Evolutionary conservation across 2,797 vertebrate genomes (phyloP), one percentile per base, ranked within the genome.

Genomic region (Distichodus sexfasciatus): DNA sequence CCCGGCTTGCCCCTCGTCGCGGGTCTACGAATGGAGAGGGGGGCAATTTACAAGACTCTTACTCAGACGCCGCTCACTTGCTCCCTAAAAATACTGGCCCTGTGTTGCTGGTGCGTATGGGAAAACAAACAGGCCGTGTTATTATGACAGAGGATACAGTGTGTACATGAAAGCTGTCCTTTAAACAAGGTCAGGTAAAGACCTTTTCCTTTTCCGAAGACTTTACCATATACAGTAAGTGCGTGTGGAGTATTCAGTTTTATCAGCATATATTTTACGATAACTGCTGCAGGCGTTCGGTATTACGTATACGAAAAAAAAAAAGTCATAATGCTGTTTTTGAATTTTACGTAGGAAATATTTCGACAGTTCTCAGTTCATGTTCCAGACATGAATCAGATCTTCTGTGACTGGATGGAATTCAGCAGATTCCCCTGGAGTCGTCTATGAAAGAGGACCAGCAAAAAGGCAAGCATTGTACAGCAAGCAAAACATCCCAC

Each of bases 301-400:
- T 31, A 57, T 55, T 55, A 24, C 24, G 51, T 31, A 60, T 59
- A 50, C 21, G 59, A 40, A 23, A 38, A 23, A 14, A 29, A 67
- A 51, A 60, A 9, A 15, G 17, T 11, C 0, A 23, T 21, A 35
- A 33, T 48, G 29, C 24, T 47, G 19, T 14, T 46, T 53, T 55
- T 36, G 28, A 38, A 7, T 59, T 43, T 44, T 23, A 58, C 31
- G 17, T 3, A 35, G 24, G 63, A 71, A 71, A 71, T 38, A 47
- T 71, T 65, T 59, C 48, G 50, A 44, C 64, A 26, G 55, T 44
- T 67, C 47, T 47, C 58, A 43, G 63, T 75, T 88, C 84, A 84
- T 88, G 84, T 84, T 71, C 82, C 84, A 83, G 84, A 81, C 82
- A 84, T 83, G 82, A 87, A 76, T 69, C 47, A 75, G 55, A 55